These are phyloP conservation scores for Hirtodrosophila duncani DNA, from an alignment of 2,888 invertebrate genomes.

Conservation along the genomic window DNA sequence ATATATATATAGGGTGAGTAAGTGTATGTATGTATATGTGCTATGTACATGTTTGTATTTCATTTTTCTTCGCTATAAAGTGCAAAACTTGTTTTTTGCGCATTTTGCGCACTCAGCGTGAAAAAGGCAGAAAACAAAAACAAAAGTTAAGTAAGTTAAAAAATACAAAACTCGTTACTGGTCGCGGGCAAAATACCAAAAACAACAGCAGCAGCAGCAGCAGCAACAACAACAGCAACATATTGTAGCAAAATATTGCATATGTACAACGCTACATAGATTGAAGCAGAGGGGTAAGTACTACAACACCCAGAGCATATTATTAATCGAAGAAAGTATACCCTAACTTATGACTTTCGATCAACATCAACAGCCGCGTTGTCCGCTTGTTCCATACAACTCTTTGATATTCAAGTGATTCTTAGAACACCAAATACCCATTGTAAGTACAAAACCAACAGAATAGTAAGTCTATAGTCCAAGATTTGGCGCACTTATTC, in stretches of 20 bases:
- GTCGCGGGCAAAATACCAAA: slow-evolving; percentile 32
- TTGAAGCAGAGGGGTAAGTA: too few relatives aligned
- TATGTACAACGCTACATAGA: too few relatives aligned
- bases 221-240: slow-evolving; percentile 19
- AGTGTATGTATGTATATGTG: slow-evolving; percentile 4
- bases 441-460: too few relatives aligned
- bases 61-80: slow-evolving; percentile 50
- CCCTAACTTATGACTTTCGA: too few relatives aligned
- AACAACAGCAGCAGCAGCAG: slow-evolving; percentile 18
- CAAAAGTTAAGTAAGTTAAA: slow-evolving; percentile 15
- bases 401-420: too few relatives aligned
- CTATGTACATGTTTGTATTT: slow-evolving; percentile 4
- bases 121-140: slow-evolving; percentile 37
- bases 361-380: too few relatives aligned
- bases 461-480: too few relatives aligned
- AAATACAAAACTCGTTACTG: slow-evolving; percentile 49
- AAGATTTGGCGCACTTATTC: too few relatives aligned
- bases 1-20: slow-evolving; percentile 13
- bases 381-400: too few relatives aligned
- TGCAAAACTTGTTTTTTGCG: slow-evolving; percentile 69
- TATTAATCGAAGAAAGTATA: too few relatives aligned
- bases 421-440: too few relatives aligned
- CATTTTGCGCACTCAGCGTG: slow-evolving; percentile 69
- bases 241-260: slow-evolving; percentile 40
- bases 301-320: too few relatives aligned